Evolutionary conservation across 2,888 invertebrate genomes (phyloP), one percentile per base, ranked within the genome.

Genomic region (Caradrina clavipalpis): DNA sequence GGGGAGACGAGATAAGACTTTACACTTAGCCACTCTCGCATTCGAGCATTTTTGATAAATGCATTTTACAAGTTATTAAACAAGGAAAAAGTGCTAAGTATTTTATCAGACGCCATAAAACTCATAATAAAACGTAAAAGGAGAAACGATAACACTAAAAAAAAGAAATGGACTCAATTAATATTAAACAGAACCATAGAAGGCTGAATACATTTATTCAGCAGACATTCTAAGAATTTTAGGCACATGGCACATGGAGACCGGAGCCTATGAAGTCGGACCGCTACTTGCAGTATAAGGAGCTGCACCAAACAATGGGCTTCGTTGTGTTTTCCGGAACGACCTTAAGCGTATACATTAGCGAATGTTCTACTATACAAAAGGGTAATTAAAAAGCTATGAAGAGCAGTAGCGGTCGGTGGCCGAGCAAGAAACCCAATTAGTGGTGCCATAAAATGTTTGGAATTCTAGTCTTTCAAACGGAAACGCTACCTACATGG

Each of bases 221-320:
- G 85, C 85, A 89, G 91, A 88, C 92, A 90, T 95, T 95, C 95
- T 89, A 77, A 92, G 95, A 95, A 95, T 92, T 93, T 82, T 89
- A 88, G 92, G 89, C 91, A 86, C 88, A 88, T 88, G 85, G 85
- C 86, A 83, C 84, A 83, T 82, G 83, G 79, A 85, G 85, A 84
- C 78, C 85, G 86, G 81, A 69, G 85, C 87, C 89, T 94, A 91
- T 94, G 92, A 93, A 94, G 91, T 90, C 76, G 85, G 71, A 89
- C 95, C 94, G 95, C 95, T 95, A 93, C 86, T 86, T 84, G 92
- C 92, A 91, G 90, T 95, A 94, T 94, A 95, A 92, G 94, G 94
- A 92, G 90, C 86, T 85, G 84, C 81, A 86, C 76, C 76, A 80
- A 95, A 95, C 95, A 95, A 95, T 94, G 89, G 93, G 69, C 78